Conservation (phyloP, 2,113 vertebrate genomes). For the Perca fluviatilis region DNA sequence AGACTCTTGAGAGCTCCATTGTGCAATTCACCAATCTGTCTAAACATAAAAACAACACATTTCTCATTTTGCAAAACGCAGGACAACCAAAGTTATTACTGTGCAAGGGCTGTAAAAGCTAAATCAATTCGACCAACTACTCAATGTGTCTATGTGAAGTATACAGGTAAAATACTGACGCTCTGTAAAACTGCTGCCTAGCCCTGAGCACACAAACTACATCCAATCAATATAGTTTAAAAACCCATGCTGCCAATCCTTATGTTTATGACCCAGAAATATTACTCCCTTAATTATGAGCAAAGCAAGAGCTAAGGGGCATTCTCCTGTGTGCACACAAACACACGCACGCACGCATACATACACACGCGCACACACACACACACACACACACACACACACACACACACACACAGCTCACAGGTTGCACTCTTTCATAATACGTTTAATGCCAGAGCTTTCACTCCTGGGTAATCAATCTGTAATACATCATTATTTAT, state of each 20-base stretch:
- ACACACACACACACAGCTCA: conserved; percentile 3
- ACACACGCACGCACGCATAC: background rate
- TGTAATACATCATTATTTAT: conserved; percentile 83
- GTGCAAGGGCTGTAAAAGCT: conserved; percentile 48
- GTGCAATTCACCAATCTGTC: conserved; percentile 49
- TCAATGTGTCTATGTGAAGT: conserved; percentile 45
- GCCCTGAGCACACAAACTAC: conserved; percentile 43
- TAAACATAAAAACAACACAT: conserved; percentile 46
- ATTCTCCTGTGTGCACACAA: conserved; percentile 10
- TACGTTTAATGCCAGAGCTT: conserved; percentile 74
- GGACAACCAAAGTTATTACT: conserved; percentile 53
- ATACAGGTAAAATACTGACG: conserved; percentile 61
- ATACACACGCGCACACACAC: conserved; percentile 13
- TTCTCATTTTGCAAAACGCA: conserved; percentile 59
- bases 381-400: background rate
- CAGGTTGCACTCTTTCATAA: conserved; percentile 73
- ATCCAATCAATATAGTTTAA: conserved; percentile 66
- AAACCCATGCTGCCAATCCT: conserved; percentile 64
- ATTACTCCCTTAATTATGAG: conserved; percentile 70
- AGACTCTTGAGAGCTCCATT: conserved; percentile 30
- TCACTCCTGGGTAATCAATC: conserved; percentile 83
- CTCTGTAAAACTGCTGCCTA: conserved; percentile 37
- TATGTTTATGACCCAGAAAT: conserved; percentile 71
- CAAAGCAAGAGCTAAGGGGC: conserved; percentile 46
- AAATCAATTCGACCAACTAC: conserved; percentile 50